phyloP scores from a whole-genome alignment of 2,888 invertebrate genomes.

The Gandaritis pyraliata region DNA sequence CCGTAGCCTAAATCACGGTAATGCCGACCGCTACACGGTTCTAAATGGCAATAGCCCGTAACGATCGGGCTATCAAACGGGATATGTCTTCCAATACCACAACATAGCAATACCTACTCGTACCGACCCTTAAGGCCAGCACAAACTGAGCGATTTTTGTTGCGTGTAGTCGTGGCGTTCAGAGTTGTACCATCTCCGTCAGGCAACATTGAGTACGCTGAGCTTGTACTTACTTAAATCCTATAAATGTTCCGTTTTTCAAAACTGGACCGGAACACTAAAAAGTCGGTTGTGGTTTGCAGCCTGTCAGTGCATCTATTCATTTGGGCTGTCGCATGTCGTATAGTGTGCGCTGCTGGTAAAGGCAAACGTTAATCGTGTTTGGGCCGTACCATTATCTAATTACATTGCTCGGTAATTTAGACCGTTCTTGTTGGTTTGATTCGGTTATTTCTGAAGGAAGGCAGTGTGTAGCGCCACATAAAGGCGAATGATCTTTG shows the following conservation, averaged over 20 bases:
- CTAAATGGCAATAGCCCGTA: slow-evolving; percentile 32
- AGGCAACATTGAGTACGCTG: too few relatives aligned
- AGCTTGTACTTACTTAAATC: too few relatives aligned
- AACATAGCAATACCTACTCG: slow-evolving; percentile 26
- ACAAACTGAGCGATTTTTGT: too few relatives aligned
- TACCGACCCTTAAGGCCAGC: slow-evolving; percentile 18
- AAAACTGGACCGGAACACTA: too few relatives aligned
- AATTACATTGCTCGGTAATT: slow-evolving; percentile 28
- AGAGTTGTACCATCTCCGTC: too few relatives aligned
- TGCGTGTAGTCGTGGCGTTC: too few relatives aligned
- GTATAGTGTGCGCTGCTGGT: too few relatives aligned
- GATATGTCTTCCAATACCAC: slow-evolving; percentile 36
- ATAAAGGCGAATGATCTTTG: slow-evolving; percentile 3
- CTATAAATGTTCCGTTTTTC: too few relatives aligned
- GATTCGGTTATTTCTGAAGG: slow-evolving; percentile 4
- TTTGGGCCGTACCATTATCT: slow-evolving; percentile 29
- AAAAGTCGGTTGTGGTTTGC: too few relatives aligned
- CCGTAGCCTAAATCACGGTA: slow-evolving; percentile 30
- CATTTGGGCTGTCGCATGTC: too few relatives aligned
- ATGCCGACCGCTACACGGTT: slow-evolving; percentile 29
- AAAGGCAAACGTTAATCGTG: slow-evolving; percentile 28
- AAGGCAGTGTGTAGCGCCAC: neutral
- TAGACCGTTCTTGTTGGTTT: slow-evolving; percentile 19
- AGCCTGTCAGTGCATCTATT: too few relatives aligned
- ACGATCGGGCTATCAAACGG: slow-evolving; percentile 35